Conservation (phyloP, 2,888 invertebrate genomes). For the Macaria liturata region DNA sequence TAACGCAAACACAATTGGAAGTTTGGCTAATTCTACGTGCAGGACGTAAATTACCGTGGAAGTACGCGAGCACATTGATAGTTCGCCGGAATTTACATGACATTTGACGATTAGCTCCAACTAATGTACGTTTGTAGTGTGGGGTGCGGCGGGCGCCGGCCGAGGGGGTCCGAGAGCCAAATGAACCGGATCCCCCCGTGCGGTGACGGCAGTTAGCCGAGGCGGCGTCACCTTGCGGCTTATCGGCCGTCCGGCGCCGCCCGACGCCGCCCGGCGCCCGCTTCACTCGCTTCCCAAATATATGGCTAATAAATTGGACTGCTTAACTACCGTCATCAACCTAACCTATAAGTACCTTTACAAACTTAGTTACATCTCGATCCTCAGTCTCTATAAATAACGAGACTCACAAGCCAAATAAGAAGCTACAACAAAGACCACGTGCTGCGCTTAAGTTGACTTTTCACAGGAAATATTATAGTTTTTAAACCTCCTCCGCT, state of each 20-base stretch:
- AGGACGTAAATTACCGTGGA: constrained; percentile 3
- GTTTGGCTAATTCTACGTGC: too few species aligned
- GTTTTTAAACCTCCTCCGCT: constrained; percentile 56
- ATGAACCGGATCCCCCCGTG: constrained; percentile 48
- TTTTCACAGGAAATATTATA: constrained; percentile 40
- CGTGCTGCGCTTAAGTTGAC: constrained; percentile 21
- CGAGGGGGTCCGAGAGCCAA: constrained; percentile 45
- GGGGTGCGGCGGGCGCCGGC: constrained; percentile 38
- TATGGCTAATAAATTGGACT: constrained; percentile 39
- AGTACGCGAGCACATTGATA: constrained; percentile 27
- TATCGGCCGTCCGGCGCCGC: constrained; percentile 58
- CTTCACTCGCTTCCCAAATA: constrained; percentile 38
- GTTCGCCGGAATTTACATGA: constrained; percentile 34
- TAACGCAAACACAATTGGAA: too few species aligned
- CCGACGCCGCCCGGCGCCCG: constrained; percentile 42
- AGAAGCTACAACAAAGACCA: constrained; percentile 29
- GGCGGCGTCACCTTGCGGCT: constrained; percentile 65
- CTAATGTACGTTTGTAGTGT: constrained; percentile 54
- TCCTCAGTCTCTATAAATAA: not conserved
- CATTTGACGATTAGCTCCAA: constrained; percentile 48
- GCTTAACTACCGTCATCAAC: constrained; percentile 40
- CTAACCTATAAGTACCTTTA: constrained; percentile 22
- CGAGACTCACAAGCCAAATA: constrained; percentile 3
- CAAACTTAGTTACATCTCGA: not conserved
- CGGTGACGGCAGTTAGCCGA: constrained; percentile 55